Evolutionary conservation across 2,797 vertebrate genomes (phyloP).

Genomic region (Gadopsis bispinosus): DNA sequence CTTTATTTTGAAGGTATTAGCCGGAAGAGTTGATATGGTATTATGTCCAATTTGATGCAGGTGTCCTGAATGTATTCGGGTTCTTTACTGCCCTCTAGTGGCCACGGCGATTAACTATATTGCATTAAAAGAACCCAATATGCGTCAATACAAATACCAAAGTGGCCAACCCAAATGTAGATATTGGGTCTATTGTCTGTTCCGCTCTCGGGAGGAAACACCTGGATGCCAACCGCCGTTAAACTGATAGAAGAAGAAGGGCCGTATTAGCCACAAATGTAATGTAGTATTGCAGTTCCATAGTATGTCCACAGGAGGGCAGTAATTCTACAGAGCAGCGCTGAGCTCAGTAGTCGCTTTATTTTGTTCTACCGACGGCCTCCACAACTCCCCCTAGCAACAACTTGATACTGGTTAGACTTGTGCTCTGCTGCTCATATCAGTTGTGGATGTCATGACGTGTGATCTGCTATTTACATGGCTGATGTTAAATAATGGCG

Average conservation of each 20-base stretch:
- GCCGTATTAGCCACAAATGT: too few relatives aligned
- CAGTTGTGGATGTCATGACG: background rate
- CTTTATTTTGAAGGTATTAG: constrained; percentile 7
- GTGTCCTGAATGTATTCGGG: background rate
- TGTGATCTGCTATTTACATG: background rate
- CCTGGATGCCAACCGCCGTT: too few relatives aligned
- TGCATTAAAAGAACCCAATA: background rate
- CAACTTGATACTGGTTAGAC: background rate
- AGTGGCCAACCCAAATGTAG: too few relatives aligned
- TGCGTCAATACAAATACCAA: background rate
- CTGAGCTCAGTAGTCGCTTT: too few relatives aligned
- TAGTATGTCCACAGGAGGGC: background rate
- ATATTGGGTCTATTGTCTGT: too few relatives aligned
- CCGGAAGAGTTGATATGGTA: background rate
- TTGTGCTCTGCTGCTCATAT: background rate
- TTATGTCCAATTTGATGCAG: background rate
- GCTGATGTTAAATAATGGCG: background rate
- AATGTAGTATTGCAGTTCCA: background rate
- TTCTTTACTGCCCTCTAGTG: constrained; percentile 13
- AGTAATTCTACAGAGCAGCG: background rate
- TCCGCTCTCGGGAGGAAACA: too few relatives aligned
- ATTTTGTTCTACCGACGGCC: background rate
- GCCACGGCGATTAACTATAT: background rate
- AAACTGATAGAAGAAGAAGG: too few relatives aligned
- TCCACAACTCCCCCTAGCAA: too few relatives aligned